Evolutionary conservation across 2,888 invertebrate genomes (phyloP), one percentile per base, ranked within the genome.

Genomic region (Mesorhabditis spiculigera): DNA sequence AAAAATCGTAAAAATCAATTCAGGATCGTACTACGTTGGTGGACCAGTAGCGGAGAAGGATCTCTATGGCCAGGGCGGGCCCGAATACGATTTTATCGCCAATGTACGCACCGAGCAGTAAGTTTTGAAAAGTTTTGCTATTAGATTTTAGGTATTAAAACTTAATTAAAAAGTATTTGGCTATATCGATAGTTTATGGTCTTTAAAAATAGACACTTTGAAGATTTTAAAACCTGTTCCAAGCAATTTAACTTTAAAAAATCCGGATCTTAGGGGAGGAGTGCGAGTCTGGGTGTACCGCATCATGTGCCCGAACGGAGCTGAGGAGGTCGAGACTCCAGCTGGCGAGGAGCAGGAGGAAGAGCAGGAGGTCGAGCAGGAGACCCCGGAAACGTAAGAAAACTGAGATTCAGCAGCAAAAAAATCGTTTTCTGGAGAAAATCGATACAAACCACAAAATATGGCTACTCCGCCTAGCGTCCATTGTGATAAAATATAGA

Each of bases 271-370:
- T n/a, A n/a, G n/a, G n/a, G 84, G 83, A 69, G 84, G 84, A 44
- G 79, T 84, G 43, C 80, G 84, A 50, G 79, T 84, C 65, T 84
- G 84, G 84, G 84, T 80, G 28, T 78, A 80, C 73, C 75, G 80
- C 63, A 75, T 79, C 67, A 80, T 80, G 72, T 80, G 80, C 45
- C 72, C 68, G 16, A 72, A 72, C 45, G 77, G 75, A 61, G 79
- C 76, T 65, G 71, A 68, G 43, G 74, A 71, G 64, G 73, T 72
- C 43, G 72, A 68, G 68, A 71, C 67, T 66, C 71, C 72, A 58
- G 71, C 69, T 50, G 44, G 6, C 62, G 67, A 58, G 16, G 65
- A 44, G 6, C 43, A 65, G 44, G 13, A 65, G 45, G 28, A 66
- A 16, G 13, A 43, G 10, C 6, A 8, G 44, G 61, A 69, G 43